phyloP scores from a whole-genome alignment of 2,113 vertebrate genomes.

The Trogon surrucura region DNA sequence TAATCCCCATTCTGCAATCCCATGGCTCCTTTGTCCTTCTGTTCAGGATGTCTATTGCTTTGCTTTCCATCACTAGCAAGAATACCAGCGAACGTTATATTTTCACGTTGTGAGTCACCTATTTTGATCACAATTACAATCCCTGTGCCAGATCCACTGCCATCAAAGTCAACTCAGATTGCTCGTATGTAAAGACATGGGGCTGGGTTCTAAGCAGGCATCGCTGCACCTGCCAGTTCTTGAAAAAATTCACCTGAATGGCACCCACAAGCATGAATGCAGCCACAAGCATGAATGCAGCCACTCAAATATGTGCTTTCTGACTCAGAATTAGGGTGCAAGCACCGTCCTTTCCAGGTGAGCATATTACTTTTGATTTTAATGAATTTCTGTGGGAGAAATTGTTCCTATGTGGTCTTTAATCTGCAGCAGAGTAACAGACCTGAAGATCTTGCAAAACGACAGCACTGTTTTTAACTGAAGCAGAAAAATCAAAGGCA shows the following conservation, averaged over 20 bases:
- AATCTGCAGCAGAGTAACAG: neutral
- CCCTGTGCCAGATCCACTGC: fast-evolving
- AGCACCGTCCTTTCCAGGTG: neutral
- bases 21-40: neutral
- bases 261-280: neutral
- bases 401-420: neutral
- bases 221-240: neutral
- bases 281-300: neutral
- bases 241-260: neutral
- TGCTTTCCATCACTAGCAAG: neutral
- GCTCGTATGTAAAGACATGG: neutral
- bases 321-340: neutral
- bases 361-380: neutral
- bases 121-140: neutral
- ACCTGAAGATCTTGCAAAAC: neutral
- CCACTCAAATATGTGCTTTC: neutral
- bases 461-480: neutral
- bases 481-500: neutral
- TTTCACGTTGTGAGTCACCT: neutral
- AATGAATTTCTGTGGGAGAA: neutral
- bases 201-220: neutral
- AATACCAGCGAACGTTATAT: neutral
- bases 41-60: neutral
- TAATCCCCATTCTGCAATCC: neutral
- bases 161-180: neutral